phyloP scores from a whole-genome alignment of 1,140 invertebrate genomes.

The Neodiprion virginianus region DNA sequence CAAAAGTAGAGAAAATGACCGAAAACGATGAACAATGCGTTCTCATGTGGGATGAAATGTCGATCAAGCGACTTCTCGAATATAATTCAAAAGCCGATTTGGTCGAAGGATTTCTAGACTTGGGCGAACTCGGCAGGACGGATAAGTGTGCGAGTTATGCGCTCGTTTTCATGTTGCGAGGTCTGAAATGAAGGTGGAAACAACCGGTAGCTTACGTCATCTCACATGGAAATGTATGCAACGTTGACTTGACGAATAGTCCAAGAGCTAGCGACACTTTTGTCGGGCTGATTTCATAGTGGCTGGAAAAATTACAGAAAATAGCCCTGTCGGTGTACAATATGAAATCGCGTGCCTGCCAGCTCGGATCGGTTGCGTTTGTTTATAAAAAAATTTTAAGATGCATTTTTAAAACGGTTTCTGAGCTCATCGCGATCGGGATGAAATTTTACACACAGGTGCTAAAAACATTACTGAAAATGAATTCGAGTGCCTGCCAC shows the following conservation, averaged over 20 bases:
- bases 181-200: conserved; percentile 23
- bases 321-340: no score
- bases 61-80: conserved; percentile 29
- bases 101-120: conserved; percentile 34
- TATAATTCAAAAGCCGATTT: conserved; percentile 33
- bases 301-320: no score
- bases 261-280: no score
- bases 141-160: conserved; percentile 19
- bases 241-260: conserved; percentile 8
- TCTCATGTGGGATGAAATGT: conserved; percentile 11
- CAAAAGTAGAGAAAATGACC: conserved; percentile 24
- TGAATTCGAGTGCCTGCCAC: no score
- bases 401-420: no score
- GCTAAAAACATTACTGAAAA: no score
- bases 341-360: no score
- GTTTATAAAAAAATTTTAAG: no score
- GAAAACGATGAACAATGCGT: conserved; percentile 30
- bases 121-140: conserved; percentile 23
- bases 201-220: conserved; percentile 27
- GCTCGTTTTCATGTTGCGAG: conserved; percentile 27
- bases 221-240: conserved; percentile 17
- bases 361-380: no score
- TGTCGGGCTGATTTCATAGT: no score
- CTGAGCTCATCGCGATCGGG: no score
- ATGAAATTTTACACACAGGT: no score